Evolutionary conservation across 2,797 vertebrate genomes (phyloP).

Genomic region (Pampus argenteus): DNA sequence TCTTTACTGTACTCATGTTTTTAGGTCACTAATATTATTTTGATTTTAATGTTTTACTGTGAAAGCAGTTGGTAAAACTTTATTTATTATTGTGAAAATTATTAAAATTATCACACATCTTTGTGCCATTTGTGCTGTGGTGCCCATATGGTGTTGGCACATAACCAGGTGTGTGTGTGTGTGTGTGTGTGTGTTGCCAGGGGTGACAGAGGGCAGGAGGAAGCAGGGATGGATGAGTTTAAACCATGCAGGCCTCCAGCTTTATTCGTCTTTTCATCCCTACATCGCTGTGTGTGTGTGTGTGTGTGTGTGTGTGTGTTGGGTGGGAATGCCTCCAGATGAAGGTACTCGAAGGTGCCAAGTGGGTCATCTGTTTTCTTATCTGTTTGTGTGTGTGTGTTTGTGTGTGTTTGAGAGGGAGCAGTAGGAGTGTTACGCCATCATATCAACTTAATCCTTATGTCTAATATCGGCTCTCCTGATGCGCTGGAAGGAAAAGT

Average conservation of each 20-base stretch:
- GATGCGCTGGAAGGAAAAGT: conserved; percentile 24
- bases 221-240: conserved; percentile 57
- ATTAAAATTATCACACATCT: conserved; percentile 48
- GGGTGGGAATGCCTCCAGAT: conserved; percentile 55
- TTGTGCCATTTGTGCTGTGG: conserved; percentile 33
- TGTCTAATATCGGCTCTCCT: conserved; percentile 53
- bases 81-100: conserved; percentile 36
- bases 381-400: conserved; percentile 44
- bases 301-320: conserved; percentile 21
- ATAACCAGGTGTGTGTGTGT: conserved; percentile 45
- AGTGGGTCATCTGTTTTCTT: conserved; percentile 70
- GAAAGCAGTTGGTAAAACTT: background rate
- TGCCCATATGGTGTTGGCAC: conserved; percentile 70
- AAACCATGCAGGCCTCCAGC: conserved; percentile 59
- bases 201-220: conserved; percentile 59
- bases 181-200: conserved; percentile 53
- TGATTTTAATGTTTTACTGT: background rate
- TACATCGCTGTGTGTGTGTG: conserved; percentile 29
- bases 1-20: conserved; percentile 13
- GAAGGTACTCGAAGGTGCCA: conserved; percentile 60
- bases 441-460: conserved; percentile 64
- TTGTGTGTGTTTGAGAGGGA: conserved; percentile 18
- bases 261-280: conserved; percentile 75
- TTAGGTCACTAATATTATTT: background rate
- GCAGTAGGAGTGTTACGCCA: conserved; percentile 28